Conservation (phyloP, 2,797 vertebrate species). For the Cynopterus sphinx region DNA sequence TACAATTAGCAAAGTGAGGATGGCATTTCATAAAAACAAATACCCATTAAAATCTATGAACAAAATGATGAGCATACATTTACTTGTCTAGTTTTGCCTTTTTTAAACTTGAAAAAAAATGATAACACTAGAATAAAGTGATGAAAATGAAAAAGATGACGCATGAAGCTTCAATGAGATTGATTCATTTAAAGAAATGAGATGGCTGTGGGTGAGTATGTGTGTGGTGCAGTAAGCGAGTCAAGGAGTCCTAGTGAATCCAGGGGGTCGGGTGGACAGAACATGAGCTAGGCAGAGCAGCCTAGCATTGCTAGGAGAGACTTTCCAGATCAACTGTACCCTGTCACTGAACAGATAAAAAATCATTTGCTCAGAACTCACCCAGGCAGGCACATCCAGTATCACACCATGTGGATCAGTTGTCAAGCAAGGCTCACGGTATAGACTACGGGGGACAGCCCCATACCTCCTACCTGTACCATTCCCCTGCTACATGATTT, state of each 20-base stretch:
- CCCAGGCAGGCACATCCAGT: no score
- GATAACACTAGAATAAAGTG: neutral
- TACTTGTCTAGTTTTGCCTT: constrained; percentile 13
- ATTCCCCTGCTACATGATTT: neutral
- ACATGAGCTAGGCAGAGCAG: neutral
- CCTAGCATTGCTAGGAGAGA: neutral
- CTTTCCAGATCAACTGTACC: neutral
- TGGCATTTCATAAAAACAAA: constrained; percentile 46
- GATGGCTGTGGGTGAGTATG: neutral
- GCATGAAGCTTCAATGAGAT: neutral
- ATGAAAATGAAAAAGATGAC: neutral
- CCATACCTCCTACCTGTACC: neutral
- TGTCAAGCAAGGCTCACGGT: neutral
- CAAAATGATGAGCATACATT: neutral
- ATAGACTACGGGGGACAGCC: neutral
- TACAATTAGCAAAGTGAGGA: constrained; percentile 42
- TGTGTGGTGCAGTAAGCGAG: neutral
- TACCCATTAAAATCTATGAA: constrained; percentile 37
- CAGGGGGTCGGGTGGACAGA: neutral
- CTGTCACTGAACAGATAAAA: neutral
- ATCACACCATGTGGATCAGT: neutral
- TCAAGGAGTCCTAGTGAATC: neutral
- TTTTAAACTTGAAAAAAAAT: constrained; percentile 25
- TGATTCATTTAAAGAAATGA: neutral
- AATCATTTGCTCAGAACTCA: neutral